Base-by-base conservation (phyloP, 1,140 invertebrate genomes). In the Procambarus clarkii region DNA sequence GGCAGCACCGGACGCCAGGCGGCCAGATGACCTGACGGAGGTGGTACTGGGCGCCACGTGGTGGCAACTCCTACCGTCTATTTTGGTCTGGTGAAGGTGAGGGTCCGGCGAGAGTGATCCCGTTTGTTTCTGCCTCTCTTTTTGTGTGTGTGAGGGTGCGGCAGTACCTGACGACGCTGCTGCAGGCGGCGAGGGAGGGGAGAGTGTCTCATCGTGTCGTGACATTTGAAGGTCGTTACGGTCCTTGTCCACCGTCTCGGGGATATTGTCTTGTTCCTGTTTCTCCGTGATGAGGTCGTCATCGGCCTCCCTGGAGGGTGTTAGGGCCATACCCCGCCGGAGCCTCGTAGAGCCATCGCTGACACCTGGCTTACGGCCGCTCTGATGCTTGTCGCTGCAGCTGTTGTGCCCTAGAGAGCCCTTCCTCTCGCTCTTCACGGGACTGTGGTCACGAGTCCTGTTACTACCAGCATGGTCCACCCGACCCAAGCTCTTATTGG, bases 161-260 rank as follows among this genome's bases (percentile, higher is more conserved):
- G 46, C 9, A 76, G 82, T 13, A 21, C 18, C 64, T 9, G 34
- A 11, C 82, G 69, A 45, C 64, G 24, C 3, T 2, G 21, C 9
- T n/a, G 76, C 11, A 48, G 54, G 15, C 45, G 34, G 34, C 60
- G 60, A 4, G 13, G 18, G 13, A 4, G 60, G 11, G 13, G 60
- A 0, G 11, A 64, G 15, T 15, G 1, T 21, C 60, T 21, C 60
- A 58, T 13, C 54, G 18, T 21, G 15, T 18, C 15, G n/a, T 46
- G 21, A 21, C 45, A 45, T 24, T 18, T 50, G 87, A 18, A 46
- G 21, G 60, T 89, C 87, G 18, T 84, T 54, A 9, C 58, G 71
- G 81, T 90, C 88, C 81, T 90, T 90, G 34, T 90, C 88, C 21
- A 77, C 48, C 4, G 80, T 83, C 74, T 90, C 88, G 11, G 88